Conservation (phyloP, 2,888 invertebrate species). For the Tyria jacobaeae region DNA sequence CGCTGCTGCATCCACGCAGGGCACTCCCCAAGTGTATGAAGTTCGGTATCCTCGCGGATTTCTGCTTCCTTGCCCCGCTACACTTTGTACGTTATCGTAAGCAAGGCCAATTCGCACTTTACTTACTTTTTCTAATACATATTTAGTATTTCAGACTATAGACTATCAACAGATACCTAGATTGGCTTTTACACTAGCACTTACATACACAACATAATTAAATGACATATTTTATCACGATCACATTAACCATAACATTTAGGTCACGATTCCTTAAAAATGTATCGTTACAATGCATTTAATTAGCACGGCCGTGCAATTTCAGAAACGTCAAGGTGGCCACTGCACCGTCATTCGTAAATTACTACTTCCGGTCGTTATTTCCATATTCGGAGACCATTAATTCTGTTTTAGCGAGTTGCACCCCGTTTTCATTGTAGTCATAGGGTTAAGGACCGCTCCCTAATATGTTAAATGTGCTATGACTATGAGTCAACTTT, state of each 20-base stretch:
- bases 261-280: not conserved
- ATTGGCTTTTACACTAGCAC: too few species aligned
- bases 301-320: slow-evolving; percentile 10
- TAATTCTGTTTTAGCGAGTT: slow-evolving; percentile 65
- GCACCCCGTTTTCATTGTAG: slow-evolving; percentile 56
- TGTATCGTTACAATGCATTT: not conserved
- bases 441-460: slow-evolving; percentile 58
- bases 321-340: slow-evolving; percentile 36
- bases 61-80: too few species aligned
- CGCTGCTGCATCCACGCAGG: too few species aligned
- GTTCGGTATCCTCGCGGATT: too few species aligned
- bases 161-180: too few species aligned
- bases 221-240: not conserved
- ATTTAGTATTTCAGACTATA: too few species aligned
- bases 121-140: too few species aligned
- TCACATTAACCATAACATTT: not conserved
- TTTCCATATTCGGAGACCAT: slow-evolving; percentile 66
- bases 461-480: slow-evolving; percentile 46
- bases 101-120: too few species aligned
- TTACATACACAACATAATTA: too few species aligned
- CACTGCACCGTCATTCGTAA: slow-evolving; percentile 54
- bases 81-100: too few species aligned
- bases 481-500: slow-evolving; percentile 40
- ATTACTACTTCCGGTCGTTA: slow-evolving; percentile 63
- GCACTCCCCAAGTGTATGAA: too few species aligned